These are phyloP conservation scores for Campylomormyrus tamandua DNA, from an alignment of 2,113 vertebrate species.

Conservation along the genomic window DNA sequence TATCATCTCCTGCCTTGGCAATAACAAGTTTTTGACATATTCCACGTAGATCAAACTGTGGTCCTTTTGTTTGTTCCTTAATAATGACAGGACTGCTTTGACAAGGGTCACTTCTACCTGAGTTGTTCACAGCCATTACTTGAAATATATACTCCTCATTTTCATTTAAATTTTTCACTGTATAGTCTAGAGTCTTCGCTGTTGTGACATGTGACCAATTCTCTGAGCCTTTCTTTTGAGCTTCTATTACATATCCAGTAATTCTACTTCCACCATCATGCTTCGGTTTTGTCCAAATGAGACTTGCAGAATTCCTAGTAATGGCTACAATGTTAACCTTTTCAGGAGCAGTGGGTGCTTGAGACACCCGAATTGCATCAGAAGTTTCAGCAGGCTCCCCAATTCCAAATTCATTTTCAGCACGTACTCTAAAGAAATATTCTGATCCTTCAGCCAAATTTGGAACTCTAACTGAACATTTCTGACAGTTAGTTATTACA, in stretches of 20 bases:
- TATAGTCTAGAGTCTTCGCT: slow-evolving; percentile 78
- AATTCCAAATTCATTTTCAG: slow-evolving; percentile 95
- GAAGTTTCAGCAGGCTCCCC: slow-evolving; percentile 84
- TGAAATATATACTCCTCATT: slow-evolving; percentile 91
- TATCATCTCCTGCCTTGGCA: slow-evolving; percentile 86
- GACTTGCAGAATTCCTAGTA: slow-evolving; percentile 78
- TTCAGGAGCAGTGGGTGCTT: slow-evolving; percentile 83
- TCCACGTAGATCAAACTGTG: slow-evolving; percentile 86
- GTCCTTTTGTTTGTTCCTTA: slow-evolving; percentile 79
- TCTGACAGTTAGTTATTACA: slow-evolving; percentile 76
- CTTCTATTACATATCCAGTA: slow-evolving; percentile 91
- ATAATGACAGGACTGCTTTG: slow-evolving; percentile 81
- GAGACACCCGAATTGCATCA: slow-evolving; percentile 85
- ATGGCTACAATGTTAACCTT: slow-evolving; percentile 86
- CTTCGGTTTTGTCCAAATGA: slow-evolving; percentile 93
- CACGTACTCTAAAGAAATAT: slow-evolving; percentile 94
- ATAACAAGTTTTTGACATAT: slow-evolving; percentile 90
- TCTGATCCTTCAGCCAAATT: slow-evolving; percentile 87
- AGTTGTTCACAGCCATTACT: slow-evolving; percentile 90
- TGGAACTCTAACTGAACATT: slow-evolving; percentile 73
- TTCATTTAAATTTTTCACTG: slow-evolving; percentile 86
- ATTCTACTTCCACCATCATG: slow-evolving; percentile 93
- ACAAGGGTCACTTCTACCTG: slow-evolving; percentile 84
- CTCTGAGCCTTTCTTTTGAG: slow-evolving; percentile 85
- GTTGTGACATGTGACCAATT: slow-evolving; percentile 87